Conservation (phyloP, 2,113 vertebrate genomes). For the Platycercus adscitus region DNA sequence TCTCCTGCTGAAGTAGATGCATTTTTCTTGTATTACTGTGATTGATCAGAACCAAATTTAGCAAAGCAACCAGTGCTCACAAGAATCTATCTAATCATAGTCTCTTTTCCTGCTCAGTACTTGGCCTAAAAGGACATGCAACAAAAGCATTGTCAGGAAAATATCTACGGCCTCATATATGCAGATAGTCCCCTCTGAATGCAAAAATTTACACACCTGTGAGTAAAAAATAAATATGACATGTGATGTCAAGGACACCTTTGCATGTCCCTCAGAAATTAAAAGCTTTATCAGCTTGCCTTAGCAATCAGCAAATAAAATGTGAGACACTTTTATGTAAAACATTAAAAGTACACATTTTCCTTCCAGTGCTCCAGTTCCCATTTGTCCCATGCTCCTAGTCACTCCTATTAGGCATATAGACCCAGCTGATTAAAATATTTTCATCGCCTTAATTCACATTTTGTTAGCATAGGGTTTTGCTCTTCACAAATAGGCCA, state of each 20-base stretch:
- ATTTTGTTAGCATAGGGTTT: neutral
- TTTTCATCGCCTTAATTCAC: neutral
- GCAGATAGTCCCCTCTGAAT: neutral
- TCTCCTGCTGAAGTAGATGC: neutral
- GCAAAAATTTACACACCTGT: neutral
- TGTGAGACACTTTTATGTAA: neutral
- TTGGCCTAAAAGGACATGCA: neutral
- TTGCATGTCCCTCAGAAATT: neutral
- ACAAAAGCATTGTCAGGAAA: neutral
- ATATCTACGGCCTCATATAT: neutral
- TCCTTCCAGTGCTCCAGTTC: neutral
- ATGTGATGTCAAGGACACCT: neutral
- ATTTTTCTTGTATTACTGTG: neutral
- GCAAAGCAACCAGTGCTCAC: neutral
- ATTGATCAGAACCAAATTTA: constrained; percentile 11
- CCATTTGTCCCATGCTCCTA: neutral
- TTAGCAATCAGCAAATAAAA: neutral
- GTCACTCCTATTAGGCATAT: neutral
- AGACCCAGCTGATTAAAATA: neutral
- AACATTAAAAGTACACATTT: neutral
- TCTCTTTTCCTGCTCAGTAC: neutral
- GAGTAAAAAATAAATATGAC: neutral
- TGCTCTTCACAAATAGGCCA: neutral
- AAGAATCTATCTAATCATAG: neutral
- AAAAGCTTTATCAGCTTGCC: neutral